Evolutionary conservation across 2,113 vertebrate species (phyloP).

Genomic region (Cebidichthys violaceus): DNA sequence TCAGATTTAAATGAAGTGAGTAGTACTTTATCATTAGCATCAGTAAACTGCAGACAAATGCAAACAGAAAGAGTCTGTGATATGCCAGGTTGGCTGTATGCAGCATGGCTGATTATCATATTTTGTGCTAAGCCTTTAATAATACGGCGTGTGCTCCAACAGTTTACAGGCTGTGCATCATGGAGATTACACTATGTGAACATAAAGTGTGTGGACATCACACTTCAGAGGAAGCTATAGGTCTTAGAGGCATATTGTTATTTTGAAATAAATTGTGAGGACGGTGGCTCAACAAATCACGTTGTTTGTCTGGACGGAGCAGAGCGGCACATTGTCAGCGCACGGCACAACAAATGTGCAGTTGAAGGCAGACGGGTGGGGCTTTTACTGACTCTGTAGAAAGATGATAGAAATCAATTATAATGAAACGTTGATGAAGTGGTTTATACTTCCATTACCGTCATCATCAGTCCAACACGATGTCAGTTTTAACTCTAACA

Average conservation of each 20-base stretch:
- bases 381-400: neutral
- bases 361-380: too few relatives aligned
- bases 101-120: neutral
- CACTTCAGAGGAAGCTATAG: too few relatives aligned
- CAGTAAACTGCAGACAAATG: conserved; percentile 11
- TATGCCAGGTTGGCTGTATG: neutral
- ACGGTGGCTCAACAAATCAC: too few relatives aligned
- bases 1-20: conserved; percentile 38
- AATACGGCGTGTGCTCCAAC: neutral
- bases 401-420: neutral
- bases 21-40: neutral
- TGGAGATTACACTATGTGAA: neutral
- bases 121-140: neutral
- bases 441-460: too few relatives aligned
- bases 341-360: too few relatives aligned
- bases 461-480: neutral
- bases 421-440: neutral
- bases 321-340: too few relatives aligned
- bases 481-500: neutral
- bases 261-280: neutral
- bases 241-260: too few relatives aligned
- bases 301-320: too few relatives aligned
- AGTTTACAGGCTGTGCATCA: neutral
- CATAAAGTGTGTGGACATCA: neutral
- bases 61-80: conserved; percentile 16